Evolutionary conservation across 2,888 invertebrate genomes (phyloP), one percentile per base, ranked within the genome.

Genomic region (Catocala sponsa): DNA sequence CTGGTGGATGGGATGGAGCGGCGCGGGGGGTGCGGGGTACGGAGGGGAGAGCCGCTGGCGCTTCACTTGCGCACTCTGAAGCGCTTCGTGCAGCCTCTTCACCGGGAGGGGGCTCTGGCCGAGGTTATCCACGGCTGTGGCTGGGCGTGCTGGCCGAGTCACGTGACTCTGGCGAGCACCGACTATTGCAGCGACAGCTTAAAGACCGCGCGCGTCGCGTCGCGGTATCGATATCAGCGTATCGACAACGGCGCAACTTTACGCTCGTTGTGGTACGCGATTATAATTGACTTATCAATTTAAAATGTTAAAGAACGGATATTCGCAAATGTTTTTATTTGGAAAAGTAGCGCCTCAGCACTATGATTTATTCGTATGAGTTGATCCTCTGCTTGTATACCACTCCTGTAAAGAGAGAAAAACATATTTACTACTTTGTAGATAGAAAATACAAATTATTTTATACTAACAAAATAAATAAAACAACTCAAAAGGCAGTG

Each of bases 71-170:
- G 94, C 94, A 91, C 94, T 91, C 91, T 94, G 95, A 87, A 95
- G 94, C 92, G 95, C 95, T 91, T 94, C 95, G 94, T 95, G 95
- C 95, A 94, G 95, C 95, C 94, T 92, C 94, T 94, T 94, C 91
- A 94, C 94, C 91, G 94, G 94, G 80, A 93, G 91, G 86, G 92
- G 93, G 89, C 92, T 93, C 87, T 92, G 92, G 91, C 94, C 94
- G 93, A 92, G 92, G 91, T 94, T 94, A 91, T 94, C 94, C 94
- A 94, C 94, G 94, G 93, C 94, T 91, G 87, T 90, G 89, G 91
- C 92, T 85, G 89, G 91, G 94, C 92, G 94, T 89, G 93, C 94
- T 82, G 89, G 93, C 93, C 92, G 94, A 93, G 92, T 93, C 94
- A 87, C 91, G 84, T 83, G 94, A 94, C 94, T 94, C 95, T 84